phyloP scores from a whole-genome alignment of 1,140 invertebrate species.

The Euura lappo region DNA sequence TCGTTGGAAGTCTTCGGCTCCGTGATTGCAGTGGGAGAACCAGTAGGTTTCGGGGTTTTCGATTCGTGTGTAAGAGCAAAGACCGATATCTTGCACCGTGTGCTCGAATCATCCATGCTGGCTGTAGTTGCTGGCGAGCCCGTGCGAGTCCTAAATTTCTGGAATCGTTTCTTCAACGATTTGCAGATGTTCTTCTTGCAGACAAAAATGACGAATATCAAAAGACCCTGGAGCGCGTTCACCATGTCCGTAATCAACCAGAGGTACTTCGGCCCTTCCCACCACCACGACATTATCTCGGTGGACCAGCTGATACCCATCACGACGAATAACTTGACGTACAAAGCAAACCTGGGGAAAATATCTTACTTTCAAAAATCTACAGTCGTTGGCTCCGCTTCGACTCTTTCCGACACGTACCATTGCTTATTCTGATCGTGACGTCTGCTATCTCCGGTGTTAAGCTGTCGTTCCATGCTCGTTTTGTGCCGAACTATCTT shows the following conservation, averaged over 20 bases:
- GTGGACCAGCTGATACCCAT: constrained; percentile 65
- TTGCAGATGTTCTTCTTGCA: constrained; percentile 44
- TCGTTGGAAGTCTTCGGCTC: too few species aligned
- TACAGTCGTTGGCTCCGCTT: background rate
- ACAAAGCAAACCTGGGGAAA: constrained; percentile 57
- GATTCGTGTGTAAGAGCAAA: background rate
- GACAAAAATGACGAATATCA: constrained; percentile 65
- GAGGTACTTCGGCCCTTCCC: constrained; percentile 49
- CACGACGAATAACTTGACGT: constrained; percentile 60
- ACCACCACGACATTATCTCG: constrained; percentile 62
- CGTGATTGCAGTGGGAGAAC: background rate
- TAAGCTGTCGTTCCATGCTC: constrained; percentile 29
- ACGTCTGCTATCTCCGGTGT: constrained; percentile 27
- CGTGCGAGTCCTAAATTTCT: background rate
- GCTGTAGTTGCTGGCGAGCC: background rate
- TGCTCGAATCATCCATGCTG: background rate
- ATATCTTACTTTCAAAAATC: background rate
- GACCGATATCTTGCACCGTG: background rate
- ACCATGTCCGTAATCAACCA: constrained; percentile 63
- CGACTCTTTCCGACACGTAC: constrained; percentile 15
- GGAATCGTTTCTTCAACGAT: constrained; percentile 20
- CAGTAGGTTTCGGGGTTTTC: background rate
- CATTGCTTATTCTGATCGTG: constrained; percentile 30
- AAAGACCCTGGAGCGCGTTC: constrained; percentile 60
- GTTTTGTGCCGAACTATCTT: constrained; percentile 53